Evolutionary conservation across 2,113 vertebrate species (phyloP).

Genomic region (Cyprinus carpio): DNA sequence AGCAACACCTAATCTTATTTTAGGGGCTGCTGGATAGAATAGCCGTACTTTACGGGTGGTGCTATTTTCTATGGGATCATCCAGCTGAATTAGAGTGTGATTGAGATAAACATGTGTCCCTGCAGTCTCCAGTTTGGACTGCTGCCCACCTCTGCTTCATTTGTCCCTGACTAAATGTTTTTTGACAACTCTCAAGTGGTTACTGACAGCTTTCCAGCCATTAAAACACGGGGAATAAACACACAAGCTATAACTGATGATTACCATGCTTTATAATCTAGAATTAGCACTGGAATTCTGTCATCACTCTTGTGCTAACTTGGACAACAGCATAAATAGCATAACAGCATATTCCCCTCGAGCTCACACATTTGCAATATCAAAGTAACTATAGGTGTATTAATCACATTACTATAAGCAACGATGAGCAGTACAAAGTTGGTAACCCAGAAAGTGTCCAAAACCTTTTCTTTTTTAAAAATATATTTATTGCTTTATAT

Average conservation of each 20-base stretch:
- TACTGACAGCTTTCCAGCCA: constrained; percentile 50
- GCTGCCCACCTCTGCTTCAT: constrained; percentile 45
- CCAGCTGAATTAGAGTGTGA: constrained; percentile 45
- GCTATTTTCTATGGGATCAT: constrained; percentile 45
- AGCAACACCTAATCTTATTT: constrained; percentile 47
- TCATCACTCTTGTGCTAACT: constrained; percentile 11
- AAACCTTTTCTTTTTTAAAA: too few species aligned
- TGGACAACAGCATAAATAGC: neutral
- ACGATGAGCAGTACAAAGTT: too few species aligned
- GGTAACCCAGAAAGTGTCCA: too few species aligned
- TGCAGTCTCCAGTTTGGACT: constrained; percentile 43
- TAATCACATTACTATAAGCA: too few species aligned
- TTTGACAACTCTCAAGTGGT: constrained; percentile 54
- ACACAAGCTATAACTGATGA: constrained; percentile 41
- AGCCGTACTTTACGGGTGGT: constrained; percentile 12
- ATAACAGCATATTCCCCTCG: neutral
- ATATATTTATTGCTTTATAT: too few species aligned
- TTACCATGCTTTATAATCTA: constrained; percentile 27
- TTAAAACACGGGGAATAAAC: constrained; percentile 49
- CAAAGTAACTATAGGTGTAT: too few species aligned
- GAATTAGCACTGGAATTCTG: constrained; percentile 12
- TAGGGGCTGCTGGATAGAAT: constrained; percentile 30
- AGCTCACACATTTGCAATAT: too few species aligned
- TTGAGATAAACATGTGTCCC: constrained; percentile 49
- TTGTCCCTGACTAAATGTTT: constrained; percentile 50